phyloP scores from a whole-genome alignment of 2,888 invertebrate genomes.

The Euzophera pinguis region DNA sequence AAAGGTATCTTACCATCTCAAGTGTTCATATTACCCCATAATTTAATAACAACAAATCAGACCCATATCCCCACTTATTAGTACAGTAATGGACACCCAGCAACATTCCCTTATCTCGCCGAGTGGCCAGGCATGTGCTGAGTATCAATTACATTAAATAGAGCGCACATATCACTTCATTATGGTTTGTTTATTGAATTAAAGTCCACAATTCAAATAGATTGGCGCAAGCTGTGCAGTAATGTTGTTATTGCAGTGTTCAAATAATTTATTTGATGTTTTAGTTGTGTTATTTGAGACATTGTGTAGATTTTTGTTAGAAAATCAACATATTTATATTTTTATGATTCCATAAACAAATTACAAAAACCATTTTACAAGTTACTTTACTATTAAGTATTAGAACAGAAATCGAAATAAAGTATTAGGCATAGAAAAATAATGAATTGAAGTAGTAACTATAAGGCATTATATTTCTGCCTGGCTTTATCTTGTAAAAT shows the following conservation, averaged over 20 bases:
- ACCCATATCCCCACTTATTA: background rate
- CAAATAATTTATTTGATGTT: background rate
- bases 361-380: no score
- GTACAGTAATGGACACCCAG: background rate
- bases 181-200: slow-evolving; percentile 7
- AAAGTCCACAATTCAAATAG: slow-evolving; percentile 7
- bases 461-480: no score
- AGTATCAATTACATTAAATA: slow-evolving; percentile 9
- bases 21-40: no score
- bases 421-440: no score
- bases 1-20: no score
- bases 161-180: background rate
- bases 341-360: no score
- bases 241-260: background rate
- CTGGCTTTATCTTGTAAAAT: no score
- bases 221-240: background rate
- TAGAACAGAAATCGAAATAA: no score
- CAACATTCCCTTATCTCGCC: background rate
- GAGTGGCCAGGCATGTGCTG: background rate
- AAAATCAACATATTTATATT: no score
- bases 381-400: no score
- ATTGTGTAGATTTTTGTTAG: no score
- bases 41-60: background rate
- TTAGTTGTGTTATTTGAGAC: background rate
- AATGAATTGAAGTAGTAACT: no score